phyloP scores from a whole-genome alignment of 1,140 invertebrate genomes.

The Zaprionus vittiger region DNA sequence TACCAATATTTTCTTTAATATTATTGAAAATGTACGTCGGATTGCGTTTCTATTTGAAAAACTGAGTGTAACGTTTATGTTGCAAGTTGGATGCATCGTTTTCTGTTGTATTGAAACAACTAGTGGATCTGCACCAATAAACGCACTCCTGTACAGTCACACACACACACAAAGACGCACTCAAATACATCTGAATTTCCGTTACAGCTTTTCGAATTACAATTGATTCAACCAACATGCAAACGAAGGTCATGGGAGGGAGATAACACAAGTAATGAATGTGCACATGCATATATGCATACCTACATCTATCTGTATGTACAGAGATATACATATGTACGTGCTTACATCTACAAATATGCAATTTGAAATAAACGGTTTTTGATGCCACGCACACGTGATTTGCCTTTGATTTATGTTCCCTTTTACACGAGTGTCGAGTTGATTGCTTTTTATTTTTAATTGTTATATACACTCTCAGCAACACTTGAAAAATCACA shows the following conservation, averaged over 20 bases:
- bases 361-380: slow-evolving; percentile 45
- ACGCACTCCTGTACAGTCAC: neutral
- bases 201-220: slow-evolving; percentile 37
- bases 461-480: slow-evolving; percentile 43
- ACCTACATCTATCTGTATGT: neutral
- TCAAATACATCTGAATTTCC: slow-evolving; percentile 22
- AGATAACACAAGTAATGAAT: slow-evolving; percentile 37
- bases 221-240: slow-evolving; percentile 54
- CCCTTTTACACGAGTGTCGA: slow-evolving; percentile 13
- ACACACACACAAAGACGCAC: neutral
- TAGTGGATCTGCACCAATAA: neutral
- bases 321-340: neutral
- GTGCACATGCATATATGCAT: neutral
- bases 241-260: slow-evolving; percentile 64
- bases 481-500: slow-evolving; percentile 13
- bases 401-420: slow-evolving; percentile 69
- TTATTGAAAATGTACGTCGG: neutral
- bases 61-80: slow-evolving; percentile 39
- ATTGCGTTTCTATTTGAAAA: slow-evolving; percentile 24
- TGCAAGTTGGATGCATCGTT: neutral
- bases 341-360: slow-evolving; percentile 13
- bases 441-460: slow-evolving; percentile 30
- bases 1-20: neutral
- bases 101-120: slow-evolving; percentile 1
- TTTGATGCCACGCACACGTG: slow-evolving; percentile 56